Evolutionary conservation across 1,140 invertebrate genomes (phyloP).

Genomic region (Akabosia matsudoensis): DNA sequence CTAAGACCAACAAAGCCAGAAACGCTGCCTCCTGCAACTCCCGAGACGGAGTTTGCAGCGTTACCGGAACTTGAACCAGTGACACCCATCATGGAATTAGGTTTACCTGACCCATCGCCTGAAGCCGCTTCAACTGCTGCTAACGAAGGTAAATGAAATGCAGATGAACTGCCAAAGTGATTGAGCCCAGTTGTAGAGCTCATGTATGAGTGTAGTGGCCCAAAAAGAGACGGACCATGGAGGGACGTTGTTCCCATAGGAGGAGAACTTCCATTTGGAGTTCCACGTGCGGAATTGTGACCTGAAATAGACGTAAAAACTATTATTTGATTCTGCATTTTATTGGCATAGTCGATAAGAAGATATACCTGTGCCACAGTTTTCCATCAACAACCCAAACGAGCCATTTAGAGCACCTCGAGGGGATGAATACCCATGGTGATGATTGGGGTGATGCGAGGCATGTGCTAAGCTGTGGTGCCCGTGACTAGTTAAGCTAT

Average conservation of each 20-base stretch:
- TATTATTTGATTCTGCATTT: not conserved
- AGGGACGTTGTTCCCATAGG: not conserved
- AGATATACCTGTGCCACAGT: not conserved
- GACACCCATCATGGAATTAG: not conserved
- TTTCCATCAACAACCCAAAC: constrained; percentile 11
- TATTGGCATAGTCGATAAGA: not conserved
- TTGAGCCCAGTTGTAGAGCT: constrained; percentile 2
- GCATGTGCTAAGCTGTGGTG: not conserved
- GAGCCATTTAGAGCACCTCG: constrained; percentile 18
- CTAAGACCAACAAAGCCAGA: constrained; percentile 47
- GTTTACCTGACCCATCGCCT: constrained; percentile 1
- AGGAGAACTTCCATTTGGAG: not conserved
- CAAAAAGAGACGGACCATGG: constrained; percentile 2
- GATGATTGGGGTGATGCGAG: constrained; percentile 24
- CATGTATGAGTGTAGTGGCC: constrained; percentile 8
- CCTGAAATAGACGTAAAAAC: not conserved
- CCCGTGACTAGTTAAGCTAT: not conserved
- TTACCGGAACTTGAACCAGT: not conserved
- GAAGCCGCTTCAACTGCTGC: not conserved
- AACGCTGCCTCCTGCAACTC: constrained; percentile 53
- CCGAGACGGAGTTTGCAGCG: constrained; percentile 28
- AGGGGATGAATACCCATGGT: constrained; percentile 9
- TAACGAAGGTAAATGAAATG: constrained; percentile 39
- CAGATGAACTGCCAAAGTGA: constrained; percentile 32
- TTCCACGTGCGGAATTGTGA: not conserved